Evolutionary conservation across 1,140 invertebrate genomes (phyloP), one percentile per base, ranked within the genome.

Genomic region (Cydia splendana): DNA sequence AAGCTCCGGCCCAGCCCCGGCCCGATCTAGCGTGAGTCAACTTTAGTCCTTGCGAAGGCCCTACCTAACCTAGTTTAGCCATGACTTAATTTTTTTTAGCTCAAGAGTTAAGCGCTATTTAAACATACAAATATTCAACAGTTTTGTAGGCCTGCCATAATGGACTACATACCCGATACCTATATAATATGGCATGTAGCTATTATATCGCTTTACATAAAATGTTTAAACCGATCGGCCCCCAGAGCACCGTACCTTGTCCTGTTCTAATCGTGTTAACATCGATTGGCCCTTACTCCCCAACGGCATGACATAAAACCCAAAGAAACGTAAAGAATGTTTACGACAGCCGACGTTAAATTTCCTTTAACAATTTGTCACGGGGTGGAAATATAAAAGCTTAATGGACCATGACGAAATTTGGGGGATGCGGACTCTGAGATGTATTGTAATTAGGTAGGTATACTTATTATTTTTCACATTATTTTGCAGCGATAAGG

Each of bases 231-330:
- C 57, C 7, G n/a, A 62, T 62, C 20, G 20, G 57, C 6, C 20
- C 53, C 57, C 20, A 62, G 57, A 62, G 57, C 51, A 15, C 13
- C 48, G 2, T 53, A n/a, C 51, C 51, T 53, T 77, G 76, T 79
- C 75, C 78, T 45, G 75, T 45, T 79, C 76, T 76, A 82, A 82
- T 82, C 75, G 65, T 77, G 78, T 82, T 82, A 78, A 74, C 75
- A 80, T 83, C 80, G 78, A 83, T 81, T 76, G 67, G 69, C 7
- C 30, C 34, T 38, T 18, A 51, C 65, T 75, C 80, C 57, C 38
- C 38, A 7, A 48, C 20, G 15, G 24, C 34, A 57, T 9, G 53
- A 67, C 51, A 77, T 78, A 77, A 77, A 81, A 77, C 30, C 30
- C 67, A 71, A 71, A 71, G 67, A 71, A 71, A 71, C 38, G 67